These are phyloP conservation scores for Stomatorhinus walkeri DNA, from an alignment of 2,797 vertebrate species.

Conservation along the genomic window DNA sequence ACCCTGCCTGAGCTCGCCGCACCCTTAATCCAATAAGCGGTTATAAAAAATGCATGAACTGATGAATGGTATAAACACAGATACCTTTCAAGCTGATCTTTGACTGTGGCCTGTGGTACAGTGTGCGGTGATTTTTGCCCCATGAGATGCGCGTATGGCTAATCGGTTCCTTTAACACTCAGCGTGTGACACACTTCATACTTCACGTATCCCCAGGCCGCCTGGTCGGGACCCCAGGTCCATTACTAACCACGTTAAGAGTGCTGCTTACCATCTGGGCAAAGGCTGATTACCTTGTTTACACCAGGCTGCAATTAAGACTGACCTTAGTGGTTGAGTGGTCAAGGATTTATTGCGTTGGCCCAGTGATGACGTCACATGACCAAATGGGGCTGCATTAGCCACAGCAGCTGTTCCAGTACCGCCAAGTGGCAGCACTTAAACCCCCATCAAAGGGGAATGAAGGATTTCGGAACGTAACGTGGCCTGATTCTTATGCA, in stretches of 20 bases:
- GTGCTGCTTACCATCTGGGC: slow-evolving; percentile 15
- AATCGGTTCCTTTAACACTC: neutral
- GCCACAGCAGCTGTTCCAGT: slow-evolving; percentile 32
- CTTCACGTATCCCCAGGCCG: neutral
- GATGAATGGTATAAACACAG: neutral
- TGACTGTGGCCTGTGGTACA: neutral
- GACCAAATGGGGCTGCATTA: slow-evolving; percentile 18
- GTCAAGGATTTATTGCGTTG: slow-evolving; percentile 31
- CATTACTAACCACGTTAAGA: slow-evolving; percentile 1
- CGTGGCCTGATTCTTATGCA: slow-evolving; percentile 19
- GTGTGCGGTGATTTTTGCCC: neutral
- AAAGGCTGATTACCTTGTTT: slow-evolving; percentile 35
- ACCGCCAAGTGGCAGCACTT: slow-evolving; percentile 26
- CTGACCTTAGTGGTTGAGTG: slow-evolving; percentile 34
- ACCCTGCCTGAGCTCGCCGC: neutral
- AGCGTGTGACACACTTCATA: neutral
- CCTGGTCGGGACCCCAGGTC: neutral
- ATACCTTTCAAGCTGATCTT: neutral
- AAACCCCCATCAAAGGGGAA: slow-evolving; percentile 27
- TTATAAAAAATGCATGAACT: neutral
- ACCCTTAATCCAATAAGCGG: neutral
- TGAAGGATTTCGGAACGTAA: slow-evolving; percentile 13
- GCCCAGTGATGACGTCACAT: slow-evolving; percentile 29
- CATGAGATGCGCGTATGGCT: neutral
- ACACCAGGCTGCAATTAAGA: slow-evolving; percentile 34